These are phyloP conservation scores for Phyllotreta cruciferae DNA, from an alignment of 2,888 invertebrate species.

Conservation along the genomic window DNA sequence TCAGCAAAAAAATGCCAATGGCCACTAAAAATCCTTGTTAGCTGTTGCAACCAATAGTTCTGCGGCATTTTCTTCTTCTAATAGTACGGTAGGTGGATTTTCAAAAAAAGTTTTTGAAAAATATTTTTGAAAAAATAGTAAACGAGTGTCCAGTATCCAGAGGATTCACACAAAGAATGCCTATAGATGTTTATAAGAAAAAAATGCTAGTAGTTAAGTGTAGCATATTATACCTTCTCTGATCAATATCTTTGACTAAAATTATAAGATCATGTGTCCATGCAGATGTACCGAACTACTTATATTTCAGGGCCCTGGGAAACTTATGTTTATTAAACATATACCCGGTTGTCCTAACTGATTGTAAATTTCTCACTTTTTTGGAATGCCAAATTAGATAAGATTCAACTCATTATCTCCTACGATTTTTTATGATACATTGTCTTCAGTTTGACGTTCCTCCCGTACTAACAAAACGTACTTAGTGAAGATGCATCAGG, in stretches of 20 bases:
- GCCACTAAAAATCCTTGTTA: conserved; percentile 26
- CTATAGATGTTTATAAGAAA: too few relatives aligned
- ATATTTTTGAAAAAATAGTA: neutral
- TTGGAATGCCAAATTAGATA: too few relatives aligned
- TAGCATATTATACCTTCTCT: too few relatives aligned
- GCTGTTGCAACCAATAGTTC: conserved; percentile 16
- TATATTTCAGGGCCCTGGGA: too few relatives aligned
- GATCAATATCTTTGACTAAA: neutral
- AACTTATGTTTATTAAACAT: neutral
- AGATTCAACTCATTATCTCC: too few relatives aligned
- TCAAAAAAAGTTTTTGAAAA: neutral
- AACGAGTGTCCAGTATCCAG: too few relatives aligned
- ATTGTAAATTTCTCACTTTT: neutral
- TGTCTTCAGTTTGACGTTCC: neutral
- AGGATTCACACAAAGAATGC: too few relatives aligned
- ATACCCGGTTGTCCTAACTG: neutral
- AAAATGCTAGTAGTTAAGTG: too few relatives aligned
- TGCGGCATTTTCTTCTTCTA: conserved; percentile 4
- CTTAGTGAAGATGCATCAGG: conserved; percentile 22
- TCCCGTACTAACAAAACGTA: conserved; percentile 18
- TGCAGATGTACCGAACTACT: too few relatives aligned
- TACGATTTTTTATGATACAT: too few relatives aligned
- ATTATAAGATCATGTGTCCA: neutral
- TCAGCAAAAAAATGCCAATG: conserved; percentile 34
- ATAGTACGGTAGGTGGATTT: conserved; percentile 5